phyloP scores from a whole-genome alignment of 2,113 vertebrate species.

The Hemichromis elongatus region DNA sequence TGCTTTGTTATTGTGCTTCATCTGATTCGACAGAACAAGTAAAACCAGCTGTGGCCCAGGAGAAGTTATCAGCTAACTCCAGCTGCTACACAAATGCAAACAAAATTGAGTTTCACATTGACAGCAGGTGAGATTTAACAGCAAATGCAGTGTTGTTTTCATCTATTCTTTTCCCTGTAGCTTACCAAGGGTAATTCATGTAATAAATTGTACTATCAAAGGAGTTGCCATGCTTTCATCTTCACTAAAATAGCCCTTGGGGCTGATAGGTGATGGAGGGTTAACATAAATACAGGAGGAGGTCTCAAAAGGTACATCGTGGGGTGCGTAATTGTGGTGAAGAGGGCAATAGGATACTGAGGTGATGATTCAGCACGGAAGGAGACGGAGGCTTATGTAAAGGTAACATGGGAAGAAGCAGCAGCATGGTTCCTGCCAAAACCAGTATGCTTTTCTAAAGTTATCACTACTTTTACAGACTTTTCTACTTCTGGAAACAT shows the following conservation, averaged over 20 bases:
- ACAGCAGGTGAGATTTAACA: constrained; percentile 17
- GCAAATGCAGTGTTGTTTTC: constrained; percentile 22
- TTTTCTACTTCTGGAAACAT: neutral
- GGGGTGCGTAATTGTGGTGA: constrained; percentile 15
- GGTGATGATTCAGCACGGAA: neutral
- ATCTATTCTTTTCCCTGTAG: neutral
- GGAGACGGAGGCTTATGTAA: neutral
- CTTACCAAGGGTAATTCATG: constrained; percentile 12
- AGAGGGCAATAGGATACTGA: constrained; percentile 1
- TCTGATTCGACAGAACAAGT: constrained; percentile 19
- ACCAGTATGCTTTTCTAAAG: neutral
- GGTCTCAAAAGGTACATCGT: neutral
- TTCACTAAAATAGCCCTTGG: constrained; percentile 9
- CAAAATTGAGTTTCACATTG: neutral
- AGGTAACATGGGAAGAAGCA: neutral
- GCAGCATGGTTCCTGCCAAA: neutral
- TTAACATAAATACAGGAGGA: constrained; percentile 28
- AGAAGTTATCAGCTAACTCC: neutral
- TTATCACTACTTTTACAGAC: neutral
- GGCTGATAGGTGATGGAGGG: constrained; percentile 18
- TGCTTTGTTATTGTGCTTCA: constrained; percentile 23
- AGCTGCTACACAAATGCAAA: neutral
- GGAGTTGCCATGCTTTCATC: constrained; percentile 41
- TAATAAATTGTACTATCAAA: constrained; percentile 50
- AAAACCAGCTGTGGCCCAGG: constrained; percentile 14